Conservation (phyloP, 2,888 invertebrate species). For the Ectemnius continuus region DNA sequence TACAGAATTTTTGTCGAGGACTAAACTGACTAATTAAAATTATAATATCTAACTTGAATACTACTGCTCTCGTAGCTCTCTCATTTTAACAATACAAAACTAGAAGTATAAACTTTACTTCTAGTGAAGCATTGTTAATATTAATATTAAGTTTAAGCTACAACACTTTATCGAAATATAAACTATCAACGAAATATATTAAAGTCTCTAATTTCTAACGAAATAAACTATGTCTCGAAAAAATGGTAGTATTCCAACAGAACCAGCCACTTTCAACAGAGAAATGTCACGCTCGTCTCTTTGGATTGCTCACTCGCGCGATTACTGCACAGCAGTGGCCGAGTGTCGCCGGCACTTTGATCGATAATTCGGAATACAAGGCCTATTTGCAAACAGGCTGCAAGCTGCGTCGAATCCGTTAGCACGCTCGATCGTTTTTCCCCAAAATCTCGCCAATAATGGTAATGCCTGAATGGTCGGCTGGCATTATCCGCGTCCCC, state of each 20-base stretch:
- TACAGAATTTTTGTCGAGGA: no score
- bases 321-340: not conserved
- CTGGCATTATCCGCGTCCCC: conserved; percentile 65
- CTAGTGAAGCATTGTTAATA: no score
- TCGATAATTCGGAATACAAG: conserved; percentile 70
- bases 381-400: conserved; percentile 76
- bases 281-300: not conserved
- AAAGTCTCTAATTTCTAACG: not conserved
- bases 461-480: conserved; percentile 71
- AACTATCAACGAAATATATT: no score
- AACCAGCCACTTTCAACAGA: no score
- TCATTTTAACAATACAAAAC: no score
- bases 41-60: no score
- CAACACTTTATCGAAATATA: no score
- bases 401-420: conserved; percentile 78
- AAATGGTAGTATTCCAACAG: not conserved
- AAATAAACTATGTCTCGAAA: not conserved
- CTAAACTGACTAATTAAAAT: no score
- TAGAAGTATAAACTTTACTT: no score
- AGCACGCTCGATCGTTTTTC: conserved; percentile 73
- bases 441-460: conserved; percentile 75
- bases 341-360: conserved; percentile 52
- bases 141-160: no score
- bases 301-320: conserved; percentile 10
- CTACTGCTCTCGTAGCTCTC: no score